Conservation (phyloP, 30 jellyfish, hydroid and myxozoan species). For the Kudoa iwatai region DNA sequence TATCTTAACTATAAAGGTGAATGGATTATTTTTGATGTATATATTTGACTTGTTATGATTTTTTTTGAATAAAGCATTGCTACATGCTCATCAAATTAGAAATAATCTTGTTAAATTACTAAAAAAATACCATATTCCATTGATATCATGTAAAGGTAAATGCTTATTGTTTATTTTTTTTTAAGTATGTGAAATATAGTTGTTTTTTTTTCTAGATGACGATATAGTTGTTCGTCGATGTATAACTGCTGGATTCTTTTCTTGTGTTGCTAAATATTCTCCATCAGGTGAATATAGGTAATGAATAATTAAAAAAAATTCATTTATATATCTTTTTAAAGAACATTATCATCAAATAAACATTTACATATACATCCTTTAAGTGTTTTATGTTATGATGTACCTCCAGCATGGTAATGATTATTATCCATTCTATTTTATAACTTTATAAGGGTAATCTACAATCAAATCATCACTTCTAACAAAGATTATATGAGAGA, state of each 20-base stretch:
- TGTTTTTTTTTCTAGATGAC: conserved; percentile 10
- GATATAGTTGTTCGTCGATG: conserved; percentile 54
- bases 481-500: conserved; percentile 72
- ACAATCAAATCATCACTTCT: conserved; percentile 35
- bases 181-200: conserved; percentile 43
- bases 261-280: conserved; percentile 58
- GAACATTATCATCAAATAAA: conserved; percentile 36
- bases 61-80: conserved; percentile 11
- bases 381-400: conserved; percentile 27
- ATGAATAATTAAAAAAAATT: too few species aligned
- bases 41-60: too few species aligned
- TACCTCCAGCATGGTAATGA: conserved; percentile 65
- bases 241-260: conserved; percentile 55
- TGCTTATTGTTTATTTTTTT: too few species aligned
- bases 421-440: too few species aligned
- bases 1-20: conserved; percentile 35
- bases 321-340: background rate
- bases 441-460: conserved; percentile 14
- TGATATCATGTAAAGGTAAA: conserved; percentile 44
- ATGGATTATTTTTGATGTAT: too few species aligned
- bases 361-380: conserved; percentile 48
- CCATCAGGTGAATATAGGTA: conserved; percentile 88
- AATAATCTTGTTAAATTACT: conserved; percentile 14
- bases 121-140: conserved; percentile 29
- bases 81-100: conserved; percentile 36